phyloP scores from a whole-genome alignment of 2,113 vertebrate species.

The Triplophysa tibetana region DNA sequence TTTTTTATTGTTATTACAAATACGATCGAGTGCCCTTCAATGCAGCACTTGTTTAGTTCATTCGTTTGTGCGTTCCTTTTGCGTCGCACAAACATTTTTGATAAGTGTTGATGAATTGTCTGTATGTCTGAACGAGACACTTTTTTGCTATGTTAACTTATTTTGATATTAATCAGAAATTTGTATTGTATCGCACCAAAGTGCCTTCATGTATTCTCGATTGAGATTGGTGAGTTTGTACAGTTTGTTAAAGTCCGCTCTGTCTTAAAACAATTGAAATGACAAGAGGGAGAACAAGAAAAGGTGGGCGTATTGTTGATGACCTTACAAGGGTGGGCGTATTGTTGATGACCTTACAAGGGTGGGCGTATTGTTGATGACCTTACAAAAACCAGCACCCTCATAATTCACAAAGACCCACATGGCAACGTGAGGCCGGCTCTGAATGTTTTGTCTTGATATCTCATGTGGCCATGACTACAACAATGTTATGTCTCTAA shows the following conservation, averaged over 20 bases:
- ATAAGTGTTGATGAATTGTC: conserved; percentile 53
- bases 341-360: no score
- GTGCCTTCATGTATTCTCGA: conserved; percentile 68
- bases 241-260: conserved; percentile 11
- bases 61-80: conserved; percentile 46
- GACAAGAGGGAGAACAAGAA: not conserved
- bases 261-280: conserved; percentile 9
- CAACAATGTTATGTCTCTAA: conserved; percentile 69
- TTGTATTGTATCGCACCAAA: conserved; percentile 69
- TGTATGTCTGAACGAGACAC: conserved; percentile 69
- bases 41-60: conserved; percentile 52
- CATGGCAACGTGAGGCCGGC: conserved; percentile 31
- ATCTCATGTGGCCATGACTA: conserved; percentile 67
- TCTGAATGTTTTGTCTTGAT: conserved; percentile 69
- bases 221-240: not conserved
- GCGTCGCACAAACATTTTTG: conserved; percentile 47
- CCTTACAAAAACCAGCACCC: conserved; percentile 42
- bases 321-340: conserved; percentile 46
- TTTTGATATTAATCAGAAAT: conserved; percentile 68
- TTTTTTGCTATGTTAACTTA: conserved; percentile 80
- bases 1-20: conserved; percentile 50
- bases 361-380: conserved; percentile 22
- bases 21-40: conserved; percentile 57
- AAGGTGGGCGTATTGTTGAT: not conserved
- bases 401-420: conserved; percentile 25